Percentiles rank a stretch among this genome's conserved stretches.
Evolutionary conservation across 1,140 invertebrate species (phyloP).

Genomic region (Pissodes strobi): DNA sequence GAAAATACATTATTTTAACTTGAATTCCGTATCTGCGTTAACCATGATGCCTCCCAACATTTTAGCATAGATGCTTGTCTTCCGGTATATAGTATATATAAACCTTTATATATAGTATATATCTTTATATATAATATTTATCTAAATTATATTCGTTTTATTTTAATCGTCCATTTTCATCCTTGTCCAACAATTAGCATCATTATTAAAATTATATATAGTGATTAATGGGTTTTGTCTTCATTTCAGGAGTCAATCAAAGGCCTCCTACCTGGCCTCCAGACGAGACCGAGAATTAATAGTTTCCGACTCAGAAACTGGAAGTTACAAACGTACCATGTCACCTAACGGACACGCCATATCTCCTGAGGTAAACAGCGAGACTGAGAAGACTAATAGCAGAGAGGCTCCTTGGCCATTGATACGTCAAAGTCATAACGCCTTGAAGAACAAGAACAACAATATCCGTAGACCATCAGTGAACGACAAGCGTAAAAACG

Average conservation of each 20-base stretch:
- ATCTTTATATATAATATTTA: no score
- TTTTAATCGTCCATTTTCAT: no score
- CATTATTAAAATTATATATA: neutral
- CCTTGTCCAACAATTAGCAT: no score
- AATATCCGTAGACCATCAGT: conserved; percentile 51
- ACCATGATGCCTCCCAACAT: no score
- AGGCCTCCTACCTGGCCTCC: conserved; percentile 75
- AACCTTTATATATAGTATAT: no score
- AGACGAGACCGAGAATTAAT: conserved; percentile 67
- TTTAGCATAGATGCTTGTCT: no score
- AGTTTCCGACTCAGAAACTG: conserved; percentile 68
- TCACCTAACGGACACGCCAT: conserved; percentile 66
- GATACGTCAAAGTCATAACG: conserved; percentile 41
- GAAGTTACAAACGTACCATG: conserved; percentile 76
- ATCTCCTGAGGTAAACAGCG: conserved; percentile 38
- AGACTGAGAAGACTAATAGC: conserved; percentile 46
- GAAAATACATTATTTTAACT: no score
- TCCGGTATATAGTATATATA: no score
- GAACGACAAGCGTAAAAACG: conserved; percentile 41
- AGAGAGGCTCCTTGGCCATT: conserved; percentile 56
- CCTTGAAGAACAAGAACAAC: conserved; percentile 48
- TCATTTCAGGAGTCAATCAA: conserved; percentile 74
- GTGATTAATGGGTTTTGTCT: conserved; percentile 23
- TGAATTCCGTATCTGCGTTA: no score
- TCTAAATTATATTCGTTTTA: no score